Base-by-base conservation (phyloP, 2,888 invertebrate genomes). In the Hanleya hanleyi region DNA sequence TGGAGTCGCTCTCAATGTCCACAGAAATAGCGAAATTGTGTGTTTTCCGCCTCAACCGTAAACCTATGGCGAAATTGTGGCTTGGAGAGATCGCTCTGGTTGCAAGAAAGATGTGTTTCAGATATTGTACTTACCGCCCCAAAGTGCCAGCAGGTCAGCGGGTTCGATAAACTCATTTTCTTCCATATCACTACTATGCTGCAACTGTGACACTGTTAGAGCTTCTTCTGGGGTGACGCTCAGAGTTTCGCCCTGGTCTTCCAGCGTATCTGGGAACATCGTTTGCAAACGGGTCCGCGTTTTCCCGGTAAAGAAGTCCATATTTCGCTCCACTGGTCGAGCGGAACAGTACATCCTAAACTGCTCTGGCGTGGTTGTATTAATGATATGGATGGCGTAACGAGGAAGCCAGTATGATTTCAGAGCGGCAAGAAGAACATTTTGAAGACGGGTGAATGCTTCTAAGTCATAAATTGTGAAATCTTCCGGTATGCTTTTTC, bases 391-490 rank as follows among this genome's bases (percentile, higher is more conserved):
- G 3, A 83, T 9, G 1, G 83, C 32, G 51, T 83, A 81, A 49
- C 84, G 64, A 0, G 83, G 84, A 2, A 83, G 69, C 85, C 85
- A 85, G 76, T 85, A 85, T 1, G 38, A 69, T 29, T 67, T 71
- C 50, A 85, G 62, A 0, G 79, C 77, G 7, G 72, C 66, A 57
- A 82, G 69, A 4, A 84, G 67, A 29, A 83, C 51, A n/a, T 49
- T 64, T 67, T 84, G 83, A 18, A 84, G 74, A 41, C 77, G 71
- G 0, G 72, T 22, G 37, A 85, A 73, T 0, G 81, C 79, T 6
- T 77, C 76, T 22, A 73, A 76, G 0, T 77, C 65, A 32, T 77
- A 77, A 1, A 71, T 49, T n/a, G 50, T 62, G 41, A 76, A 73
- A 6, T 74, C 41, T 15, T 36, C 61, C 36, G 38, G n/a, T 22